These are phyloP conservation scores for Acanthosepion lycidas DNA, from an alignment of 2,888 invertebrate genomes.

Conservation along the genomic window DNA sequence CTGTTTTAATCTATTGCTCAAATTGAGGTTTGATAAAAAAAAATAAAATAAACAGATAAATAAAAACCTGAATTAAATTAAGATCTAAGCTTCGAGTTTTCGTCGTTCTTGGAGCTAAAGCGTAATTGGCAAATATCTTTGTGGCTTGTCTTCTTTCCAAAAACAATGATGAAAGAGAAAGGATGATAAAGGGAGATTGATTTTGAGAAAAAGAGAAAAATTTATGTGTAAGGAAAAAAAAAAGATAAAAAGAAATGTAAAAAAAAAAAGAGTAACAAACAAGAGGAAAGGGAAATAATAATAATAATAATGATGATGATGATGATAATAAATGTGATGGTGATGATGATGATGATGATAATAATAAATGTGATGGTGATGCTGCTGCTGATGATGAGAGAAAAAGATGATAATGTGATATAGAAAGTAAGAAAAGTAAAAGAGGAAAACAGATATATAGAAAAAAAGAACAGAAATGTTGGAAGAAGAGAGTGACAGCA, in stretches of 20 bases:
- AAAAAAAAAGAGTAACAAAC: too few species aligned
- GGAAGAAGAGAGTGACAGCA: neutral
- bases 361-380: neutral
- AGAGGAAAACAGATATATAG: neutral
- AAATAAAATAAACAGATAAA: neutral
- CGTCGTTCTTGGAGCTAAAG: neutral
- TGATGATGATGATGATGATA: neutral
- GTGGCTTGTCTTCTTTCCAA: neutral
- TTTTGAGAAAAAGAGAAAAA: neutral
- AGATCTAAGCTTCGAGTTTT: neutral
- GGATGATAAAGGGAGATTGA: neutral
- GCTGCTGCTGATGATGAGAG: too few species aligned
- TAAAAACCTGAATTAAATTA: neutral
- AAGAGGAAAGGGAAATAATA: too few species aligned
- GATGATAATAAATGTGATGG: neutral
- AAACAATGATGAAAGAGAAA: neutral
- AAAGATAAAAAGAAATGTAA: neutral
- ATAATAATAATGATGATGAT: too few species aligned
- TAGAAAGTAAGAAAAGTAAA: neutral
- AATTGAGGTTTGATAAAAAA: neutral
- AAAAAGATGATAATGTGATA: neutral
- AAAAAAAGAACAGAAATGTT: neutral
- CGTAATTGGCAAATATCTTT: neutral
- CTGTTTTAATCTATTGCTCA: conserved; percentile 22
- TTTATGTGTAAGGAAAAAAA: neutral